phyloP scores from a whole-genome alignment of 2,797 vertebrate species.

The Eupleurogrammus muticus region DNA sequence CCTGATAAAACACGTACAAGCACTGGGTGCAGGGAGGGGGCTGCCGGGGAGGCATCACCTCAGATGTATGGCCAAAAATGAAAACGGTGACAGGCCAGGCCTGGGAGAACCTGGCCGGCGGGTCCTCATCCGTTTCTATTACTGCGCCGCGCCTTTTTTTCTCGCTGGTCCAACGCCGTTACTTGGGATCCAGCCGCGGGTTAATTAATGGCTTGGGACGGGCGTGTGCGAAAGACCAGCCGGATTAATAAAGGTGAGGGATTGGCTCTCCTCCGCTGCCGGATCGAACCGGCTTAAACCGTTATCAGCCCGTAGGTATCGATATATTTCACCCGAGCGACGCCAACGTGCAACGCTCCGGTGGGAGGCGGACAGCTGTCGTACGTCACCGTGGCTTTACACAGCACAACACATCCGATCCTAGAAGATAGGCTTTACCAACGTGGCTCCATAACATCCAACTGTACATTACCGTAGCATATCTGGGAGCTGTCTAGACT shows the following conservation, averaged over 20 bases:
- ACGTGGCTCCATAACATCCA: constrained; percentile 1
- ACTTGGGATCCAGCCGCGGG: constrained; percentile 64
- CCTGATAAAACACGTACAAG: constrained; percentile 63
- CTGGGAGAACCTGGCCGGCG: constrained; percentile 35
- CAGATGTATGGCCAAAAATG: constrained; percentile 62
- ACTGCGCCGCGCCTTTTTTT: constrained; percentile 53
- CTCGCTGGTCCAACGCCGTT: too few species aligned
- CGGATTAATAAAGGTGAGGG: constrained; percentile 80
- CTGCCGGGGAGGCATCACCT: constrained; percentile 44
- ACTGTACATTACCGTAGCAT: too few species aligned
- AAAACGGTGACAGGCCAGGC: constrained; percentile 56
- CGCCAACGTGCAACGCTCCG: constrained; percentile 42
- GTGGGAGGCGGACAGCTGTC: constrained; percentile 12
- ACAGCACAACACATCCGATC: constrained; percentile 32
- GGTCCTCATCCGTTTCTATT: constrained; percentile 72
- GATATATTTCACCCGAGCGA: constrained; percentile 75
- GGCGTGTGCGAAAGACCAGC: constrained; percentile 71
- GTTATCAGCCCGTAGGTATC: constrained; percentile 78
- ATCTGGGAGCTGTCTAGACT: too few species aligned
- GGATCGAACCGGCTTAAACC: constrained; percentile 80
- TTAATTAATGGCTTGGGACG: constrained; percentile 79
- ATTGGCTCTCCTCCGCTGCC: constrained; percentile 65
- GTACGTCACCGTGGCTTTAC: constrained; percentile 29
- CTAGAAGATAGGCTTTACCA: constrained; percentile 18
- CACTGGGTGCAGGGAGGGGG: constrained; percentile 9